Evolutionary conservation across 2,113 vertebrate species (phyloP).

Genomic region (Notarius quadriscutis): DNA sequence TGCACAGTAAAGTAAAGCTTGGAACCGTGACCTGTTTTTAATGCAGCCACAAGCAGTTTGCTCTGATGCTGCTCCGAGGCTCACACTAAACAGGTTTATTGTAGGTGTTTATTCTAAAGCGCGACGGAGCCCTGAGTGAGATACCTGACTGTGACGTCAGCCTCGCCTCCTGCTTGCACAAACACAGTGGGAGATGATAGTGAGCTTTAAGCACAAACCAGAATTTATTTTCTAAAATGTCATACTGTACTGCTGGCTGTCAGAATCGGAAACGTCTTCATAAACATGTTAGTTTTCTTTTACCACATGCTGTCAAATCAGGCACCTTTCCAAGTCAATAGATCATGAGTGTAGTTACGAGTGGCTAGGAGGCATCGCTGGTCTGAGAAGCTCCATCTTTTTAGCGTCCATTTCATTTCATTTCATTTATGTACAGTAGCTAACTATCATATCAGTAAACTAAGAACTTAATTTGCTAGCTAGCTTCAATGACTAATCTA

Average conservation of each 20-base stretch:
- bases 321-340: not conserved
- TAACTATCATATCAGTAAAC: not conserved
- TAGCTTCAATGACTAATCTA: not conserved
- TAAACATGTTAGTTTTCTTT: not conserved
- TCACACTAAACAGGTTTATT: conserved; percentile 4
- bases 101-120: not conserved
- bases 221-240: conserved; percentile 7
- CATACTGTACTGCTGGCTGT: not conserved
- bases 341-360: not conserved
- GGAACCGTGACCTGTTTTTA: conserved; percentile 10
- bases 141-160: not conserved
- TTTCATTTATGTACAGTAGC: not conserved
- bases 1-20: not conserved
- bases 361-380: not conserved
- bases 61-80: not conserved
- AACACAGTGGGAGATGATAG: not conserved
- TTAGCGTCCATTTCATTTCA: not conserved
- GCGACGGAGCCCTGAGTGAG: not conserved
- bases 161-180: not conserved
- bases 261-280: not conserved
- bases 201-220: not conserved
- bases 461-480: not conserved
- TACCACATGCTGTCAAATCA: not conserved
- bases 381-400: not conserved
- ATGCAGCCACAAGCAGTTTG: conserved; percentile 6